Conservation (phyloP, 2,797 vertebrate genomes). For the Lithobates sylvaticus region DNA sequence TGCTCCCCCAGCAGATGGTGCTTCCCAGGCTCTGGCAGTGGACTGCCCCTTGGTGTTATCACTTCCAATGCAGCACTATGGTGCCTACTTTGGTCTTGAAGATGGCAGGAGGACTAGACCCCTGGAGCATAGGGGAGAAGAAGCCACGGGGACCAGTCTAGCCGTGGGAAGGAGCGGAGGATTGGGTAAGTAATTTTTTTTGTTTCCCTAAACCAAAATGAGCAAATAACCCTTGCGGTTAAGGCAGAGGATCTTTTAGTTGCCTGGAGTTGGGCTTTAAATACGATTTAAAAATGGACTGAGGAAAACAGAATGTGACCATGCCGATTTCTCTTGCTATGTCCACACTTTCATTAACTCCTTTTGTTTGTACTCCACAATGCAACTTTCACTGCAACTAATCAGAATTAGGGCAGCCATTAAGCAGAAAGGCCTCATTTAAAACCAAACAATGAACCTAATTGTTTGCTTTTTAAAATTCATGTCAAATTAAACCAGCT, state of each 20-base stretch:
- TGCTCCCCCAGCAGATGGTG: too few relatives aligned
- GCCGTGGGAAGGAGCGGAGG: too few relatives aligned
- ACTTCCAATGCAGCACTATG: too few relatives aligned
- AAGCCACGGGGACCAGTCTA: too few relatives aligned
- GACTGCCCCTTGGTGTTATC: too few relatives aligned
- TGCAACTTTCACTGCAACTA: conserved; percentile 10
- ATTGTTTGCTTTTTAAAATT: conserved; percentile 67
- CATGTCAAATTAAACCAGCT: conserved; percentile 64
- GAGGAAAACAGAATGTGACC: not conserved
- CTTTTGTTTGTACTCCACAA: not conserved
- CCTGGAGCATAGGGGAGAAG: too few relatives aligned
- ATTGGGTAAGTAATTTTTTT: too few relatives aligned
- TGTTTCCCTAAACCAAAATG: too few relatives aligned
- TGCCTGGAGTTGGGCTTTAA: not conserved
- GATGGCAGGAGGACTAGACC: too few relatives aligned
- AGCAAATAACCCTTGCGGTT: too few relatives aligned
- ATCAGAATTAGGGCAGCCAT: conserved; percentile 32
- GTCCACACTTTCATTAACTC: not conserved
- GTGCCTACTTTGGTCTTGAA: too few relatives aligned
- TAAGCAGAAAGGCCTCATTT: conserved; percentile 54
- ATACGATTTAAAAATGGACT: not conserved
- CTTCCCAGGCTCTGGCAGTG: too few relatives aligned
- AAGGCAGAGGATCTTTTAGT: not conserved
- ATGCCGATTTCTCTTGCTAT: not conserved
- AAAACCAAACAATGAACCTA: conserved; percentile 64